Percentiles rank a stretch among this genome's conserved stretches.
Evolutionary conservation across 1,140 invertebrate genomes (phyloP).

Genomic region (Saccostrea glomerata): DNA sequence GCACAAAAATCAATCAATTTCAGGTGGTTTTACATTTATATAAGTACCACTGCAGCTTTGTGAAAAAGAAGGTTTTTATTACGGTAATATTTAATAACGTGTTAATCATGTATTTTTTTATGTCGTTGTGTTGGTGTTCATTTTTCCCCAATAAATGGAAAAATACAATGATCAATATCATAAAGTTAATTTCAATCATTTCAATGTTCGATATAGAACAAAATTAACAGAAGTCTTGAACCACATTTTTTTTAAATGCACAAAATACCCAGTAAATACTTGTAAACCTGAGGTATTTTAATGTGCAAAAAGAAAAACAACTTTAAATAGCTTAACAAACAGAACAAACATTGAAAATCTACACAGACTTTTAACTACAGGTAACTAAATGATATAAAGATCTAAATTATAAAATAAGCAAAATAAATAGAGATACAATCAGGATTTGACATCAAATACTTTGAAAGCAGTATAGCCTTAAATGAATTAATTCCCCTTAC

Average conservation of each 20-base stretch:
- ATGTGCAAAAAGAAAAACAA: not conserved
- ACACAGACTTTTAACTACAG: not conserved
- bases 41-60: not conserved
- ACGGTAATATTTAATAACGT: too few species aligned
- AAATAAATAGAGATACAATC: not conserved
- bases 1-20: not conserved
- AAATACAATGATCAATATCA: too few species aligned
- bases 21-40: not conserved
- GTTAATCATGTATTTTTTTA: too few species aligned
- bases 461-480: not conserved
- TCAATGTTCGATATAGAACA: too few species aligned
- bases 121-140: too few species aligned
- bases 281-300: not conserved
- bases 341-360: not conserved
- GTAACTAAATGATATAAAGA: not conserved
- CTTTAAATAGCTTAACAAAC: not conserved
- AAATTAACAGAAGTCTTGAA: not conserved
- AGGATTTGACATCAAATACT: not conserved
- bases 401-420: not conserved
- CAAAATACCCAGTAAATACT: slow-evolving; percentile 4
- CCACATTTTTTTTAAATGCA: not conserved
- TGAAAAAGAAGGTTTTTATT: not conserved
- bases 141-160: too few species aligned
- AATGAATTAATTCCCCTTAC: not conserved
- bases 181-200: too few species aligned